phyloP scores from a whole-genome alignment of 2,797 vertebrate genomes.

The Anas acuta region DNA sequence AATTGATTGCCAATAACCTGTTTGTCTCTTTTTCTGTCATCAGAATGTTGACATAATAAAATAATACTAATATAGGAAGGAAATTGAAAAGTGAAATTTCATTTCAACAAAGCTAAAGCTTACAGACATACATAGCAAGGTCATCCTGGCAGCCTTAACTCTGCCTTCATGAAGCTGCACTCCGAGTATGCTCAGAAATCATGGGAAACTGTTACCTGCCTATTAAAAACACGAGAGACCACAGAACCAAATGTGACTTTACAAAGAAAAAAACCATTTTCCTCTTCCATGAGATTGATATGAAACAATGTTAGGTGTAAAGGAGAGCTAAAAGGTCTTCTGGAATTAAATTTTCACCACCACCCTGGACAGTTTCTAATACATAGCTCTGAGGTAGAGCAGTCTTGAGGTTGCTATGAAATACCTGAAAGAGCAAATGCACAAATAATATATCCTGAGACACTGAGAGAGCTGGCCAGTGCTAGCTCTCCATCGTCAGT shows the following conservation, averaged over 20 bases:
- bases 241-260: not conserved
- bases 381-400: not conserved
- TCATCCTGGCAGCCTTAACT: not conserved
- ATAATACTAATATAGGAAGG: not conserved
- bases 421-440: not conserved
- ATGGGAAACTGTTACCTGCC: not conserved
- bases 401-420: not conserved
- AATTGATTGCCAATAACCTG: not conserved
- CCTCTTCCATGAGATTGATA: not conserved
- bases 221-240: not conserved
- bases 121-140: not conserved
- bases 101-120: slow-evolving; percentile 13
- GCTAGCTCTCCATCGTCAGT: not conserved
- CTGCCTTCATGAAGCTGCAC: not conserved
- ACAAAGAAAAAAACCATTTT: not conserved
- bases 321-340: slow-evolving; percentile 3
- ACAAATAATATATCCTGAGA: not conserved
- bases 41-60: slow-evolving; percentile 1
- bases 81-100: not conserved
- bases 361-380: not conserved
- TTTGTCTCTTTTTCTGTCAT: not conserved
- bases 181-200: not conserved
- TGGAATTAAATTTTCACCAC: slow-evolving; percentile 15
- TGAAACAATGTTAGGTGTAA: not conserved
- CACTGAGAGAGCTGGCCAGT: not conserved